These are phyloP conservation scores for Rhopalosiphum maidis DNA, from an alignment of 1,140 invertebrate genomes.

Conservation along the genomic window DNA sequence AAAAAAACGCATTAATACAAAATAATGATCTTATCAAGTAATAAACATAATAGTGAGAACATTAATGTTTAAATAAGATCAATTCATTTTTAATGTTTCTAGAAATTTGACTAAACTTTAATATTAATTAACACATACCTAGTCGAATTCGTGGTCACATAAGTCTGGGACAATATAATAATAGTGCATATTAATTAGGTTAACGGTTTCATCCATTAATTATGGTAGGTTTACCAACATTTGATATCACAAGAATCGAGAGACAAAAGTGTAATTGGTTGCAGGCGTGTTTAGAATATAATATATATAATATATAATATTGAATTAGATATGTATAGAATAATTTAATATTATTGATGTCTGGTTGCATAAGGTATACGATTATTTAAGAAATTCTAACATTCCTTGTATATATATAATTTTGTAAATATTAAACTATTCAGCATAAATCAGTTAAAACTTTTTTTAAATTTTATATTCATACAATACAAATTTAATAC, in stretches of 20 bases:
- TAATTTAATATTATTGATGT: not conserved
- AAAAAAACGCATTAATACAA: not conserved
- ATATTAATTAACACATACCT: not conserved
- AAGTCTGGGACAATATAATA: not conserved
- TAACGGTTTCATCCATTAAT: slow-evolving; percentile 14
- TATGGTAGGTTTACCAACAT: slow-evolving; percentile 10
- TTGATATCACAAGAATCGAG: not conserved
- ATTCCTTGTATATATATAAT: not conserved
- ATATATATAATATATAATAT: not conserved
- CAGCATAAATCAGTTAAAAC: not conserved
- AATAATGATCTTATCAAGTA: not conserved
- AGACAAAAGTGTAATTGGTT: slow-evolving; percentile 2
- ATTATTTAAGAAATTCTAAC: not conserved
- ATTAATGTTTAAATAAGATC: not conserved
- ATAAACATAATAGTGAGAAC: not conserved
- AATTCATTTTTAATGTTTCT: not conserved
- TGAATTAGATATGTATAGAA: not conserved
- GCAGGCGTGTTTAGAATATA: not conserved
- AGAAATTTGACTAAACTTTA: not conserved
- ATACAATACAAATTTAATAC: not conserved
- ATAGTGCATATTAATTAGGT: not conserved
- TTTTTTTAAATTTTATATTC: not conserved
- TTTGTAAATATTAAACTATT: not conserved
- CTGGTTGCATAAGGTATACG: not conserved
- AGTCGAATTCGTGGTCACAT: not conserved